A percentile compares a stretch with the other conserved stretches of the same genome.
phyloP scores from a whole-genome alignment of 2,113 vertebrate species.

The Osmerus mordax region DNA sequence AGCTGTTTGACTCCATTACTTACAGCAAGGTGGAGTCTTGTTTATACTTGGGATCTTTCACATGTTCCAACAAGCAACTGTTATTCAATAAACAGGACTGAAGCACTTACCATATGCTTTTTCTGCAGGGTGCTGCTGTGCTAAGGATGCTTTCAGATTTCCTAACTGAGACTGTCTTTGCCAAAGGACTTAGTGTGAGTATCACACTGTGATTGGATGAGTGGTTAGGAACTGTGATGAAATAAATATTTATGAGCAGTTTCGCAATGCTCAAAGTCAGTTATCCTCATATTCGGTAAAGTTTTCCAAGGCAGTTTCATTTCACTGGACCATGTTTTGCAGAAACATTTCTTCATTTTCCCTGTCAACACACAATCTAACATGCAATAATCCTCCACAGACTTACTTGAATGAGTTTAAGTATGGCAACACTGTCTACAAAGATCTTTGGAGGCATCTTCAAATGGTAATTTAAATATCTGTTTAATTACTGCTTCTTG shows the following conservation, averaged over 20 bases:
- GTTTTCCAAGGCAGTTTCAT: no score
- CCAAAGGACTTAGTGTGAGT: constrained; percentile 78
- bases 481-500: background rate
- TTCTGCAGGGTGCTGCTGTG: constrained; percentile 78
- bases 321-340: no score
- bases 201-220: background rate
- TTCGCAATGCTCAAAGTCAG: background rate
- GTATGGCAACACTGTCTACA: constrained; percentile 74
- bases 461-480: constrained; percentile 67
- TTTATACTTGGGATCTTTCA: background rate
- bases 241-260: no score
- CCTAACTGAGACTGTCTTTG: constrained; percentile 76
- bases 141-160: constrained; percentile 87
- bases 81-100: no score
- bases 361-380: background rate
- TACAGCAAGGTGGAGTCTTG: constrained; percentile 83
- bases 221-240: no score
- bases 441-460: constrained; percentile 81
- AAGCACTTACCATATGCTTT: background rate
- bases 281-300: no score
- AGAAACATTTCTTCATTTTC: no score
- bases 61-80: background rate
- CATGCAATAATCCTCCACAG: constrained; percentile 57
- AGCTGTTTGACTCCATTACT: constrained; percentile 80
- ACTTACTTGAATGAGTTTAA: constrained; percentile 75